Percentiles rank a stretch among this genome's conserved stretches.
Conservation (phyloP, 2,113 vertebrate genomes). For the Picathartes gymnocephalus region DNA sequence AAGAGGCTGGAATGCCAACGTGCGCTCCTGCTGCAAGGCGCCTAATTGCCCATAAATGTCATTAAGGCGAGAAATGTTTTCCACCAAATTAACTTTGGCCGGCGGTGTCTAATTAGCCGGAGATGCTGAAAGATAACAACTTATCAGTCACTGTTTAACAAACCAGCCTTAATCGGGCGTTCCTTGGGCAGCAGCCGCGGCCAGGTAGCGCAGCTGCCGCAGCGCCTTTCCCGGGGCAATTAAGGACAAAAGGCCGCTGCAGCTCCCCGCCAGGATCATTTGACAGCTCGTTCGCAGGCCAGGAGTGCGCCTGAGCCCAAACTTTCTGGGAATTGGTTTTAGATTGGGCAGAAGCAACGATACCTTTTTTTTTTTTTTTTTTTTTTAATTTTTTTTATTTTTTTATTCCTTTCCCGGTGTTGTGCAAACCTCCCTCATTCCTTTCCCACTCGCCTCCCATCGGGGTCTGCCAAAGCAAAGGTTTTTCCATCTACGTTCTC, state of each 20-base stretch:
- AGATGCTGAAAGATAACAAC: constrained; percentile 70
- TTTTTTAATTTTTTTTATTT: too few species aligned
- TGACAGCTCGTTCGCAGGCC: not conserved
- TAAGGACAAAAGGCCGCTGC: constrained; percentile 33
- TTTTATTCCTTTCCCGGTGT: not conserved
- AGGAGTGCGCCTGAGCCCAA: not conserved
- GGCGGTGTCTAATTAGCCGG: constrained; percentile 76
- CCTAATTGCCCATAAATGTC: constrained; percentile 84
- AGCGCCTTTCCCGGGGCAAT: constrained; percentile 47
- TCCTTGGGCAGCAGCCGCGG: constrained; percentile 8
- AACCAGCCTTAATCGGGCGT: constrained; percentile 63
- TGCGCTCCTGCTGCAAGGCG: constrained; percentile 32
- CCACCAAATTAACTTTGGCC: constrained; percentile 82
- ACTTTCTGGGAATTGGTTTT: not conserved
- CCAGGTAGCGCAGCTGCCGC: constrained; percentile 62
- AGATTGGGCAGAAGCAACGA: not conserved
- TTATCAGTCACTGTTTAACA: constrained; percentile 63
- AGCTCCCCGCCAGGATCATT: constrained; percentile 11
- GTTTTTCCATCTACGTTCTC: not conserved
- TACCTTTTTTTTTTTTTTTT: not conserved
- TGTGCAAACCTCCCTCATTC: not conserved
- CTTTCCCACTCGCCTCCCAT: not conserved
- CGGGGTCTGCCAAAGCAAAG: not conserved
- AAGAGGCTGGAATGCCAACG: constrained; percentile 61
- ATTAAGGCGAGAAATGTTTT: constrained; percentile 82